Base-by-base conservation (phyloP, 2,888 invertebrate genomes). In the Acrobasis repandana region DNA sequence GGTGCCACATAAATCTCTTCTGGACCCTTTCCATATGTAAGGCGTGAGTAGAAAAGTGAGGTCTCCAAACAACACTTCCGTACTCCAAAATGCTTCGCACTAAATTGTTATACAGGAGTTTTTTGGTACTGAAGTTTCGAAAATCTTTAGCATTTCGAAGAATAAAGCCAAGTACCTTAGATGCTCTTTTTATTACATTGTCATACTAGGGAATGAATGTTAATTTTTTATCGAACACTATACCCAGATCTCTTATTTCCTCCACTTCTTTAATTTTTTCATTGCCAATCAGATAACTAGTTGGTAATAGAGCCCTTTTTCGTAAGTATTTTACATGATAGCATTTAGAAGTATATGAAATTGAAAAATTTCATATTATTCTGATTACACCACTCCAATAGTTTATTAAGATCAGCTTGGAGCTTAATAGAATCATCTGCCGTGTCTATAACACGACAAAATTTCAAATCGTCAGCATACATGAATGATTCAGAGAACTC, bases 161-260 rank as follows among this genome's bases (percentile, higher is more conserved):
- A 43, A 64, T 18, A 38, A 63, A 61, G 5, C 59, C 59, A 15
- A 63, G 50, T 20, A 59, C 56, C 56, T 48, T 61, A n/a, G 36
- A 61, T 10, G 61, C 56, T 59, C 34, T 61, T 18, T 63, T 63
- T 11, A 56, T 52, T 11, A 61, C 15, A 20, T 16, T 51, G 10
- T 64, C 60, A 2, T 61, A 60, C 11, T 64, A 61, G 1, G 61
- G 54, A n/a, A 58, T 18, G 51, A 61, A 64, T 15, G 61, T 61
- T 10, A 64, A 15, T 60, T 64, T 64, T 57, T 18, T 58, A 52
- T 61, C 63, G 9, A 58, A 56, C 9, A 56, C 11, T 6, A 63
- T 56, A 5, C 63, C 63, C 6, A 63, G 34, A 20, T 58, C 56
- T 36, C 15, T 47, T 15, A 63, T 48, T 33, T 59, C 59, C 10